phyloP scores from a whole-genome alignment of 2,888 invertebrate genomes.

The Ophioninae sp. region DNA sequence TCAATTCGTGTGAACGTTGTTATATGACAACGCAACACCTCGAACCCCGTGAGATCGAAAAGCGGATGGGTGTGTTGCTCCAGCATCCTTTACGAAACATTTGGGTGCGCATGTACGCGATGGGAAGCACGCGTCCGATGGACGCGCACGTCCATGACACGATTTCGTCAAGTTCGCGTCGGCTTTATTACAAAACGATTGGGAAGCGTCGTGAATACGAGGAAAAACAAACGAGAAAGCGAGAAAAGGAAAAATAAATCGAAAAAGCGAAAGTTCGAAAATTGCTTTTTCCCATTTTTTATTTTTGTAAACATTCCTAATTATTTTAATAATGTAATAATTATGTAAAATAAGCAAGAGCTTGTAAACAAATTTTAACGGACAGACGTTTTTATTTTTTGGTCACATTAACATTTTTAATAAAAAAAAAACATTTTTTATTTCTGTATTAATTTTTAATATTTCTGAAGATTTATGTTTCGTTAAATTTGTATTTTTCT shows the following conservation, averaged over 20 bases:
- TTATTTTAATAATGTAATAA: too few relatives aligned
- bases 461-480: too few relatives aligned
- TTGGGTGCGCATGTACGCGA: not conserved
- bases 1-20: not conserved
- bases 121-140: not conserved
- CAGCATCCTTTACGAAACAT: not conserved
- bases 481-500: too few relatives aligned
- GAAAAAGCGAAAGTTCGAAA: not conserved
- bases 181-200: not conserved
- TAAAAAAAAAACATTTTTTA: too few relatives aligned
- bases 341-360: not conserved
- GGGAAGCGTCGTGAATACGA: not conserved
- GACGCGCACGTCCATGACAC: conserved; percentile 26
- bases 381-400: too few relatives aligned
- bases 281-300: not conserved
- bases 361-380: too few relatives aligned
- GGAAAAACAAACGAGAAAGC: not conserved
- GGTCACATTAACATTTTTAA: too few relatives aligned
- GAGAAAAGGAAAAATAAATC: not conserved
- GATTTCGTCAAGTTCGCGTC: conserved; percentile 32
- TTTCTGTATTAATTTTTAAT: too few relatives aligned
- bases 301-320: not conserved
- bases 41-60: not conserved
- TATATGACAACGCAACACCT: not conserved
- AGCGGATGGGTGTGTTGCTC: not conserved